Evolutionary conservation across 2,888 invertebrate genomes (phyloP), one percentile per base, ranked within the genome.

Genomic region (Globia sparganii): DNA sequence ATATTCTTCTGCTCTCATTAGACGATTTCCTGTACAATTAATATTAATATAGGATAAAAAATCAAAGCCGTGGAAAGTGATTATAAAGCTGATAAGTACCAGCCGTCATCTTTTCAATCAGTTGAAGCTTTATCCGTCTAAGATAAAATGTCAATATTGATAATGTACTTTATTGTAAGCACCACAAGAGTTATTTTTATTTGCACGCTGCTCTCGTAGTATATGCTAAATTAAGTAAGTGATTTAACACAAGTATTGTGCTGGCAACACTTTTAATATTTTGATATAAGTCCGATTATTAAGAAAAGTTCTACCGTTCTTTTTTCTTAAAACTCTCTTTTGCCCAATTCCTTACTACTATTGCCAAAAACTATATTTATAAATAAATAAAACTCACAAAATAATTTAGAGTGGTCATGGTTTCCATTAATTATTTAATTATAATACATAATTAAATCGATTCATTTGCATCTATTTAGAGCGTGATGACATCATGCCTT

Each of bases 381-480:
- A 77, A 72, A 74, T 66, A 75, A 67, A 86, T 66, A 72, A 67
- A 56, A 78, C 43, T 64, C 56, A 75, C 66, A 71, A 80, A 82
- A 77, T 74, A 75, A 80, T 84, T 84, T 77, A 80, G 71, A 77
- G 72, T 75, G 73, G 75, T 78, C 86, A 87, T 84, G 79, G 86
- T 84, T 81, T 81, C 75, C 84, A 87, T 80, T 88, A 84, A 88
- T 84, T 78, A 80, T 84, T 80, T 77, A 80, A 86, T 85, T 87
- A 85, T 85, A 77, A 86, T 79, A 77, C 62, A 81, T 86, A 84
- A 86, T 88, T 86, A 81, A 87, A 72, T 77, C 77, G 75, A 81
- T 86, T 86, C 77, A 87, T 87, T 87, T 84, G 75, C 84, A 87
- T 88, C 73, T 79, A 81, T 86, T 87, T 78, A 80, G 80, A 84